These are phyloP conservation scores for Porites evermanni DNA, from an alignment of 92 coral and sea anemone genomes.

Conservation along the genomic window DNA sequence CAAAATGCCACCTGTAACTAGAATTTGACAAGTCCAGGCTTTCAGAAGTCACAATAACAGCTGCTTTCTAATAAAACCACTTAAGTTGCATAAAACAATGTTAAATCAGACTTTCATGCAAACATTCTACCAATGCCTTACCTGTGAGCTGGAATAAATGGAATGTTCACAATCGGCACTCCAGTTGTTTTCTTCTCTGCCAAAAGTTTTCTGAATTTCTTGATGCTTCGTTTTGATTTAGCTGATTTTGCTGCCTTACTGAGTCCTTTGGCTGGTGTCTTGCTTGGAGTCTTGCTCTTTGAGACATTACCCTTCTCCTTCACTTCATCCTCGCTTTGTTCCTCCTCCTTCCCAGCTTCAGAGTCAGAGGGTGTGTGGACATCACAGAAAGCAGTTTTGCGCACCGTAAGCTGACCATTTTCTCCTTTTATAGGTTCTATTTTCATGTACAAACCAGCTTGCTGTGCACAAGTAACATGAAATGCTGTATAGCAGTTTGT, in stretches of 20 bases:
- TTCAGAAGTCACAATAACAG: not conserved
- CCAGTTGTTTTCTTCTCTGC: constrained; percentile 97
- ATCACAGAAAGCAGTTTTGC: constrained; percentile 97
- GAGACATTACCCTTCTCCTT: constrained; percentile 69
- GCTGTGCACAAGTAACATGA: constrained; percentile 99
- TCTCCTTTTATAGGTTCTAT: constrained; percentile 95
- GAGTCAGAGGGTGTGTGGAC: constrained; percentile 89
- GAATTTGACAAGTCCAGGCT: too few relatives aligned
- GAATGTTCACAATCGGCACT: constrained; percentile 98
- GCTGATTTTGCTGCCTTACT: constrained; percentile 61
- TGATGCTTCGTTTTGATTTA: constrained; percentile 81
- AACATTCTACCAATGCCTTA: constrained; percentile 28
- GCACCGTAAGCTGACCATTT: constrained; percentile 91
- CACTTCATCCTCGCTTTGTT: constrained; percentile 79
- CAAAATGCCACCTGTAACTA: too few relatives aligned
- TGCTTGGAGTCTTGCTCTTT: constrained; percentile 72
- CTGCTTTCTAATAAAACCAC: not conserved
- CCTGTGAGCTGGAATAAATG: constrained; percentile 99
- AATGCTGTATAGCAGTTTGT: constrained; percentile 99
- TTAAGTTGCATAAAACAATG: not conserved
- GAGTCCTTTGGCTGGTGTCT: constrained; percentile 59
- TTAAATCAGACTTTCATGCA: not conserved
- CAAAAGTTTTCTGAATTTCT: constrained; percentile 90
- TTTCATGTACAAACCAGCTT: constrained; percentile 99
- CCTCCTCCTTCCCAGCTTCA: constrained; percentile 75